These are phyloP conservation scores for Ditula angustiorana DNA, from an alignment of 2,888 invertebrate genomes.

Conservation along the genomic window DNA sequence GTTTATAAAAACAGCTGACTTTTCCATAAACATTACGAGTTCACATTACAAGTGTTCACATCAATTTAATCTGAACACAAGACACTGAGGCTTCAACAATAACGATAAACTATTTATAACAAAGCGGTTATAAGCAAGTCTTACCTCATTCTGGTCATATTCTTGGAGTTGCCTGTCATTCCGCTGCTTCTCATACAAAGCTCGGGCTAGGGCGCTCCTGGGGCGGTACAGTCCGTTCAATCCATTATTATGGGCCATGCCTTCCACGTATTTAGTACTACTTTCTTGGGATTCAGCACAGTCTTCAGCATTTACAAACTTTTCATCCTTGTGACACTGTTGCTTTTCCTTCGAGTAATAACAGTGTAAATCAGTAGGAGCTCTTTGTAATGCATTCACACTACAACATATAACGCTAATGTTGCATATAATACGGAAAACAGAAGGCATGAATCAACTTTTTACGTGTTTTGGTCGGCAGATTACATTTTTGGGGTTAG, in stretches of 20 bases:
- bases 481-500: conserved; percentile 41
- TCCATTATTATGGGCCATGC: conserved; percentile 67
- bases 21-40: too few relatives aligned
- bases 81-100: not conserved
- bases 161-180: conserved; percentile 88
- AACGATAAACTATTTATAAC: not conserved
- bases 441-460: conserved; percentile 55
- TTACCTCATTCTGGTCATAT: conserved; percentile 89
- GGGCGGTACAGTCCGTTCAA: conserved; percentile 86
- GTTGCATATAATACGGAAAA: conserved; percentile 46
- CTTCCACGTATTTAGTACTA: conserved; percentile 41
- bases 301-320: conserved; percentile 39
- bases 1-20: too few relatives aligned
- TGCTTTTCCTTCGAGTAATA: conserved; percentile 65
- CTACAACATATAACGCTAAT: conserved; percentile 33
- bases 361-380: conserved; percentile 60
- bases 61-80: not conserved
- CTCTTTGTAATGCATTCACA: conserved; percentile 47
- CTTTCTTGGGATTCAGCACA: conserved; percentile 2
- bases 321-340: conserved; percentile 57
- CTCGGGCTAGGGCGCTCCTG: conserved; percentile 89
- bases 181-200: conserved; percentile 89
- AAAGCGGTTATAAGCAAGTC: conserved; percentile 46
- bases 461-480: conserved; percentile 25
- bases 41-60: too few relatives aligned